These are phyloP conservation scores for Andrena fulva DNA, from an alignment of 2,888 invertebrate species.

Conservation along the genomic window DNA sequence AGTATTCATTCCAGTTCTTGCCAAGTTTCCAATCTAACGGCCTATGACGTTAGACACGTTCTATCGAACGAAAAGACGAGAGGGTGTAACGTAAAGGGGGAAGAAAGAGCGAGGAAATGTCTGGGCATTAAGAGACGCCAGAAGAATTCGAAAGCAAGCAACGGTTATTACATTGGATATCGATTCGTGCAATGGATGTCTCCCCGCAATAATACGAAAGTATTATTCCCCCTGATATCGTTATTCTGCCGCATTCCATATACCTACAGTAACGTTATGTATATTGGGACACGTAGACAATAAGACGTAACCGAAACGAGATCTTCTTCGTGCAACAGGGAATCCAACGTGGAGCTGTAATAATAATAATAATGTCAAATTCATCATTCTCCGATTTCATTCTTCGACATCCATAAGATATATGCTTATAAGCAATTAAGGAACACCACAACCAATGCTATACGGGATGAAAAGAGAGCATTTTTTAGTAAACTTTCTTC, in stretches of 20 bases:
- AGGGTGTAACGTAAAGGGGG: no score
- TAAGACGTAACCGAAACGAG: constrained; percentile 30
- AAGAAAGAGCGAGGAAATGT: constrained; percentile 13
- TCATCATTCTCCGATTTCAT: neutral
- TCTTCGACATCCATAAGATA: no score
- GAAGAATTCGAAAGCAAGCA: constrained; percentile 67
- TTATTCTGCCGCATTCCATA: constrained; percentile 35
- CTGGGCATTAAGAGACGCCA: constrained; percentile 65
- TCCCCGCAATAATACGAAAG: constrained; percentile 31
- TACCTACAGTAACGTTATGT: constrained; percentile 20
- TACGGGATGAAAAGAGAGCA: no score
- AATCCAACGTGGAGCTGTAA: constrained; percentile 19
- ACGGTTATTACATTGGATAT: constrained; percentile 71
- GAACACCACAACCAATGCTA: no score
- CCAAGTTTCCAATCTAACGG: no score
- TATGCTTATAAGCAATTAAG: no score
- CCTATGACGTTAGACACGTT: no score
- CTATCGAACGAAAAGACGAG: no score
- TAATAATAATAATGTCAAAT: constrained; percentile 1
- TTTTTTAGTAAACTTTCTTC: no score
- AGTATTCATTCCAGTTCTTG: no score
- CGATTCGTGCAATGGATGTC: constrained; percentile 61
- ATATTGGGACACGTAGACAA: constrained; percentile 13
- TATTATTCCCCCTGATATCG: constrained; percentile 33
- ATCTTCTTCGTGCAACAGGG: constrained; percentile 15